Base-by-base conservation (phyloP, 2,888 invertebrate genomes). In the Mesorhabditis spiculigera region DNA sequence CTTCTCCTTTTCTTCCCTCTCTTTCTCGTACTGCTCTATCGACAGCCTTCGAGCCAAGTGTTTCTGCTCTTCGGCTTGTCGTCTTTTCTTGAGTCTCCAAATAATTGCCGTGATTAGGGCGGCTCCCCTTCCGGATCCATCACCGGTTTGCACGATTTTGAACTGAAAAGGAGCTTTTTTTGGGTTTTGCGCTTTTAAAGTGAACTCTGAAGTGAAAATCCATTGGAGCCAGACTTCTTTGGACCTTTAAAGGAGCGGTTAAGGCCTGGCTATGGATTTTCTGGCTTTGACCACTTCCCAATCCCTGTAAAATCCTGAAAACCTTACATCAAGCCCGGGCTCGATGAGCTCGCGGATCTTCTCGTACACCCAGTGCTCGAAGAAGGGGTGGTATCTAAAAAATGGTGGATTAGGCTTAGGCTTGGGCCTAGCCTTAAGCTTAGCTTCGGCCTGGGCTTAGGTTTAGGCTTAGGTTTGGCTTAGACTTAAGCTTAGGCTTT, bases 71-170 rank as follows among this genome's bases (percentile, higher is more conserved):
- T 50, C 58, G 58, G n/a, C n/a, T 50, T 50, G 58, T 50, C n/a
- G 8, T 50, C 58, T 50, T 50, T 50, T 50, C 58, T 50, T 50
- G 8, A 50, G n/a, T 13, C 58, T 50, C 4, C 77, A 75, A 2
- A 79, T 86, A 58, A 94, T 94, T 10, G 94, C 94, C 8, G 94
- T 94, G n/a, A 95, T 93, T 69, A 95, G 88, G 71, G 95, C 95
- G 68, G 95, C 95, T 44, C 95, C 95, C 84, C 93, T 91, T 41
- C 95, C 95, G 84, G 93, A 94, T 66, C 95, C 95, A 86, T 95
- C 95, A 86, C 94, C 93, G 1, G 94, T 94, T 73, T 95, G 88
- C 93, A 94, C 94, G 80, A 95, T 89, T 87, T 93, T 92, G 86
- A 94, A 94, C 79, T 79, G 67, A 8, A n/a, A n/a, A n/a, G n/a